Evolutionary conservation across 2,888 invertebrate genomes (phyloP).

Genomic region (Meiosimyza platycephala): DNA sequence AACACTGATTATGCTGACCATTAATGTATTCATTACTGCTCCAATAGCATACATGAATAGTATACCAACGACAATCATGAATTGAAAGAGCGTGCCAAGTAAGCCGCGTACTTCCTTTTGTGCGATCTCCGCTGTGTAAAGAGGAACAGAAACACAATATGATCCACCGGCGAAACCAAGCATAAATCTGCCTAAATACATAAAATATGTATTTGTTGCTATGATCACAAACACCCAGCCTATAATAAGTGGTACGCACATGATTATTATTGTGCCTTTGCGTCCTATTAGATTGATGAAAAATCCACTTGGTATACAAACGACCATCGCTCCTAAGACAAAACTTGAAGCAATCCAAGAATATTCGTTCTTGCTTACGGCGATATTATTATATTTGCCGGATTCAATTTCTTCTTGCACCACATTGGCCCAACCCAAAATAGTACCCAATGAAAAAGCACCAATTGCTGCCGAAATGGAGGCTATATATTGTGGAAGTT

Average conservation of each 20-base stretch:
- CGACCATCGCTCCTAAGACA: conserved; percentile 78
- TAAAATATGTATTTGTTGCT: conserved; percentile 72
- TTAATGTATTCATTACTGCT: conserved; percentile 57
- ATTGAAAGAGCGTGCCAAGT: conserved; percentile 87
- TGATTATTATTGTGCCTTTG: conserved; percentile 71
- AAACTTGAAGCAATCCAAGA: conserved; percentile 80
- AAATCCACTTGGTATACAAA: conserved; percentile 80
- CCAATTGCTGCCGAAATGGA: conserved; percentile 77
- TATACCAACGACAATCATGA: conserved; percentile 87
- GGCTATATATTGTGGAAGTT: conserved; percentile 64
- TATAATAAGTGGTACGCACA: conserved; percentile 74
- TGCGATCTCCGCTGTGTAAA: conserved; percentile 88
- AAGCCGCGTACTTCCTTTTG: conserved; percentile 85
- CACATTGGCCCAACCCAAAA: conserved; percentile 83
- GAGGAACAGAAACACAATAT: conserved; percentile 84
- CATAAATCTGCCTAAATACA: conserved; percentile 63
- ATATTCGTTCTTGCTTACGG: conserved; percentile 69
- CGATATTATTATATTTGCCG: conserved; percentile 65
- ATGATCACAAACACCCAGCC: conserved; percentile 82
- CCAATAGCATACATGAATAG: conserved; percentile 80
- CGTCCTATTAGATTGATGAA: conserved; percentile 80
- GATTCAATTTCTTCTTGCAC: conserved; percentile 65
- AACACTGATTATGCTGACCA: conserved; percentile 60
- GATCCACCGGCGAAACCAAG: conserved; percentile 73
- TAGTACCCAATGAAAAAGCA: conserved; percentile 80